These are phyloP conservation scores for Aphis craccivora DNA, from an alignment of 1,140 invertebrate genomes.

Conservation along the genomic window DNA sequence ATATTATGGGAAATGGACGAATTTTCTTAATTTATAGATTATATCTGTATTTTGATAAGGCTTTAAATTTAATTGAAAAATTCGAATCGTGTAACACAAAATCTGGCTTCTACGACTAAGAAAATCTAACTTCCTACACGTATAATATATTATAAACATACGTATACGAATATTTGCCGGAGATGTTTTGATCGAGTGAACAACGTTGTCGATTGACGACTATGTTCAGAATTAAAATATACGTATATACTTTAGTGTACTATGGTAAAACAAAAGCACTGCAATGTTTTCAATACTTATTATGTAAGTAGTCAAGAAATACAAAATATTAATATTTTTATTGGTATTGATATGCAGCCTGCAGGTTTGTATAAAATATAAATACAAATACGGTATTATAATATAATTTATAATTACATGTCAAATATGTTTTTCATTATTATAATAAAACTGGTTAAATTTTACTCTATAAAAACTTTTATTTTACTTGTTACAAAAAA, in stretches of 20 bases:
- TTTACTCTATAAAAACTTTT: too few relatives aligned
- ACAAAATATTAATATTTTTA: too few relatives aligned
- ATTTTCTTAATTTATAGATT: not conserved
- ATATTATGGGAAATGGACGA: not conserved
- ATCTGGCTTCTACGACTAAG: not conserved
- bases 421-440: not conserved
- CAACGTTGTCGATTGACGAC: not conserved
- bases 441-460: too few relatives aligned
- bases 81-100: not conserved
- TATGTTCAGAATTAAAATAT: not conserved
- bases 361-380: too few relatives aligned
- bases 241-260: too few relatives aligned
- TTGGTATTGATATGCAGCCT: too few relatives aligned
- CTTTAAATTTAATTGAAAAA: conserved; percentile 12
- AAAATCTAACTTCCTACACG: not conserved
- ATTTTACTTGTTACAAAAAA: too few relatives aligned
- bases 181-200: not conserved
- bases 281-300: too few relatives aligned
- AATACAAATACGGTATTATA: too few relatives aligned
- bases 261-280: too few relatives aligned
- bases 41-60: not conserved
- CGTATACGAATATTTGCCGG: not conserved
- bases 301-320: too few relatives aligned
- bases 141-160: not conserved
- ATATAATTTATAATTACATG: too few relatives aligned